These are phyloP conservation scores for Sphinx pinastri DNA, from an alignment of 2,888 invertebrate genomes.

Conservation along the genomic window DNA sequence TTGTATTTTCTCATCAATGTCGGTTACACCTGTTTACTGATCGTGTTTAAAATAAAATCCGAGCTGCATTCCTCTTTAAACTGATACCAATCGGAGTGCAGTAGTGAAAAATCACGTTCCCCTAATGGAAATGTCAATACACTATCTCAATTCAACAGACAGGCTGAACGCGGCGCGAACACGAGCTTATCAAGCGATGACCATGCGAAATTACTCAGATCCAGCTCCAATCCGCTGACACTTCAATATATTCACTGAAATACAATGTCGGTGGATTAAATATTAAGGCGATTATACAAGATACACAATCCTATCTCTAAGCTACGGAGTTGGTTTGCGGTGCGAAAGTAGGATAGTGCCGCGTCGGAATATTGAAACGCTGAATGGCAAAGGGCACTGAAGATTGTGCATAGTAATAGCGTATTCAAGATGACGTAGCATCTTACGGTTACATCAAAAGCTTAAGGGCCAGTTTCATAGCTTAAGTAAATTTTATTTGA, in stretches of 20 bases:
- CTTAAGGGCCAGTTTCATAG: too few species aligned
- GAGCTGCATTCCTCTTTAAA: constrained; percentile 2
- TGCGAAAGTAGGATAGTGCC: constrained; percentile 13
- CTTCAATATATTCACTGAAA: constrained; percentile 11
- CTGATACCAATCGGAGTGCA: constrained; percentile 14
- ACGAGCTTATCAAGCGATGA: constrained; percentile 20
- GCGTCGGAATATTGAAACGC: not conserved
- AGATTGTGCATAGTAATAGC: not conserved
- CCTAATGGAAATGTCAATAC: constrained; percentile 37
- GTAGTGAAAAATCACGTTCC: constrained; percentile 25
- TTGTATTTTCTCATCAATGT: too few species aligned
- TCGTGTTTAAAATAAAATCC: not conserved
- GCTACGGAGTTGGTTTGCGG: constrained; percentile 12
- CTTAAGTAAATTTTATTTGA: too few species aligned
- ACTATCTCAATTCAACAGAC: constrained; percentile 31
- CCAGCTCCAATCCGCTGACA: constrained; percentile 2
- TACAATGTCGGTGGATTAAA: constrained; percentile 19
- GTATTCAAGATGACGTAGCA: not conserved
- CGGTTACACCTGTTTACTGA: not conserved
- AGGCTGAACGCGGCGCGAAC: constrained; percentile 29
- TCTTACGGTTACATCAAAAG: too few species aligned
- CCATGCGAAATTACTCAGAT: constrained; percentile 17
- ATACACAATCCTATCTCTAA: constrained; percentile 8
- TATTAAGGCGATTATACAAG: constrained; percentile 13
- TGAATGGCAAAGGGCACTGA: not conserved